Evolutionary conservation across 2,888 invertebrate species (phyloP).

Genomic region (Plagodis pulveraria): DNA sequence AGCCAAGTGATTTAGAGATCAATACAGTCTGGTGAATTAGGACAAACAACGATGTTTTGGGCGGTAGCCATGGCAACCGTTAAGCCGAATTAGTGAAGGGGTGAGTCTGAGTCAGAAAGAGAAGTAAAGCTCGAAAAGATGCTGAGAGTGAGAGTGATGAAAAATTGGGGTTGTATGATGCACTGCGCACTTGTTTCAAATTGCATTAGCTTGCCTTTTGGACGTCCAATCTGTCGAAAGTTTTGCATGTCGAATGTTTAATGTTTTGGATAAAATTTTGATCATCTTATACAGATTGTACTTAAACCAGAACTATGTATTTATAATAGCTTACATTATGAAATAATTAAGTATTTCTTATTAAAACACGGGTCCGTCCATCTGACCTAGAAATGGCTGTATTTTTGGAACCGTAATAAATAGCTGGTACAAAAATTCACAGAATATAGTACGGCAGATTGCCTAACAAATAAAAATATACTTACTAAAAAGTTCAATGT

Average conservation of each 20-base stretch:
- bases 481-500: no score
- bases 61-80: conserved; percentile 72
- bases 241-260: conserved; percentile 10
- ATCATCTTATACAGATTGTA: no score
- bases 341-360: no score
- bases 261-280: neutral
- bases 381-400: no score
- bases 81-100: conserved; percentile 68
- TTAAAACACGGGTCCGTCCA: no score
- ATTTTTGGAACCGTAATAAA: no score
- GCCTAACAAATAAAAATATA: no score
- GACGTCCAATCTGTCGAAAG: conserved; percentile 45
- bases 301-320: no score
- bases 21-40: conserved; percentile 54
- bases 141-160: conserved; percentile 45
- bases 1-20: conserved; percentile 50
- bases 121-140: conserved; percentile 26
- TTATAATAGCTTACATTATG: no score
- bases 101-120: conserved; percentile 56
- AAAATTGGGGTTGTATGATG: conserved; percentile 60
- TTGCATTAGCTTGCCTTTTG: conserved; percentile 73
- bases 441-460: no score
- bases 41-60: conserved; percentile 67
- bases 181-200: conserved; percentile 68
- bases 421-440: no score